These are phyloP conservation scores for Paguma larvata DNA, from an alignment of 2,797 vertebrate genomes.

Conservation along the genomic window DNA sequence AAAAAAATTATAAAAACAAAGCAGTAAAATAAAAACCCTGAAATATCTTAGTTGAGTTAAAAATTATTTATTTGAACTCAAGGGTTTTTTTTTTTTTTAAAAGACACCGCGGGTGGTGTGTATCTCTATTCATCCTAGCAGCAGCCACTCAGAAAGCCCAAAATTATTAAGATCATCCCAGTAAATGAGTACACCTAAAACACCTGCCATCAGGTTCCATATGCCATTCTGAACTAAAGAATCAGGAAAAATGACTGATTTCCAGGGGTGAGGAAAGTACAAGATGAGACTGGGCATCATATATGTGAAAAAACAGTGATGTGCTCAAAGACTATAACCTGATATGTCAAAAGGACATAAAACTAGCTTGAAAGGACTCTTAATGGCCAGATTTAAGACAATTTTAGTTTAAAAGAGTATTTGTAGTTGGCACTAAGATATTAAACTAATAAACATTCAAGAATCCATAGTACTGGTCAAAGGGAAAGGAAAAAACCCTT, in stretches of 20 bases:
- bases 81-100: too few relatives aligned
- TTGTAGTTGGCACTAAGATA: background rate
- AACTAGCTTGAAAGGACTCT: background rate
- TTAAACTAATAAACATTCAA: background rate
- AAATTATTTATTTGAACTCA: background rate
- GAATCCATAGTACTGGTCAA: background rate
- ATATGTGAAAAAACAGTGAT: background rate
- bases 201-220: background rate
- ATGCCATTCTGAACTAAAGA: background rate
- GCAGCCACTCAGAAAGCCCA: background rate
- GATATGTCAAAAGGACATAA: background rate
- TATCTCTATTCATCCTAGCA: background rate
- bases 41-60: background rate
- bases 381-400: background rate
- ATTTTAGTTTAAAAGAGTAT: background rate
- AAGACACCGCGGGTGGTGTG: background rate
- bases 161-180: background rate
- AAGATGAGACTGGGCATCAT: background rate
- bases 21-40: background rate
- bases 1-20: background rate
- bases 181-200: background rate
- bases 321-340: background rate
- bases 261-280: background rate
- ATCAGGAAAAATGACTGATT: background rate
- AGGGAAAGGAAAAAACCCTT: background rate